Evolutionary conservation across 1,140 invertebrate species (phyloP).

Genomic region (Nasonia longicornis): DNA sequence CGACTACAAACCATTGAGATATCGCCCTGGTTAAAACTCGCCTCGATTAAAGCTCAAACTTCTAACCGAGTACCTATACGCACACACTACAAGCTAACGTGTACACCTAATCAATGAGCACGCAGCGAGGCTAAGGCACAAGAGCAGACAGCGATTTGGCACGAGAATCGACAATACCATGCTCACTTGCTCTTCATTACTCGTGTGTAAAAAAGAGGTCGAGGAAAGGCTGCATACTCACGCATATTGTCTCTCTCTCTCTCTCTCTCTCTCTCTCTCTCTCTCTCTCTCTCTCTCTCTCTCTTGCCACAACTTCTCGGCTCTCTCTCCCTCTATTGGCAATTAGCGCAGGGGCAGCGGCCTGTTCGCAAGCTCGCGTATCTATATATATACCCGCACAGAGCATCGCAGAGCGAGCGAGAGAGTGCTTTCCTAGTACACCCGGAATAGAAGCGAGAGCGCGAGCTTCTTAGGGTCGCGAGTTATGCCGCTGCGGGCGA

Average conservation of each 20-base stretch:
- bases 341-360: neutral
- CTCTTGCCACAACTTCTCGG: neutral
- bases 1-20: too few species aligned
- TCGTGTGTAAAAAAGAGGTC: neutral
- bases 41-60: too few species aligned
- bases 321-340: neutral
- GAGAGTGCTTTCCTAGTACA: constrained; percentile 4
- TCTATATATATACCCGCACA: neutral
- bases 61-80: too few species aligned
- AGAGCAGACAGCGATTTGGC: neutral
- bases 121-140: neutral
- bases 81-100: too few species aligned
- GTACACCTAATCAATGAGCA: too few species aligned
- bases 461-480: neutral
- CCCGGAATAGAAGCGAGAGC: neutral
- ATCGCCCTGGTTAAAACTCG: too few species aligned
- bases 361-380: neutral
- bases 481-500: neutral
- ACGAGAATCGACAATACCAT: neutral
- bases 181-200: neutral
- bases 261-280: neutral
- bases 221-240: neutral
- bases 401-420: neutral
- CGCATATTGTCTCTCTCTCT: neutral
- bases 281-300: neutral